Conservation (phyloP, 2,113 vertebrate genomes). For the Boulengeromyrus knoepffleri region DNA sequence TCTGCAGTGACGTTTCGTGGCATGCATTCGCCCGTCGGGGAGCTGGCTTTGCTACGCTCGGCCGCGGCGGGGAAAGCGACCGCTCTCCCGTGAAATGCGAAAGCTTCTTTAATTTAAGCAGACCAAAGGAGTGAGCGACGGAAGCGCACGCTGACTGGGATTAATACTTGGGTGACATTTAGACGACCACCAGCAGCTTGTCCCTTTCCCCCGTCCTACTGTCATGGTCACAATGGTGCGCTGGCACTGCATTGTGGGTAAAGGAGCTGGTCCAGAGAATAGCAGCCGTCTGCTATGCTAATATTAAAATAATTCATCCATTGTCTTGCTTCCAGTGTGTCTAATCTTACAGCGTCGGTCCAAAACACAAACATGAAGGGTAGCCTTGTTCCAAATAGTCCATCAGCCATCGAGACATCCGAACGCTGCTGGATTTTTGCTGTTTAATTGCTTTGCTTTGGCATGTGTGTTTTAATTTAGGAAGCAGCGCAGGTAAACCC, state of each 20-base stretch:
- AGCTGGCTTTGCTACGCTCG: not conserved
- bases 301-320: not conserved
- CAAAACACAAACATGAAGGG: not conserved
- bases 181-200: not conserved
- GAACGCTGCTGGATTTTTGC: not conserved
- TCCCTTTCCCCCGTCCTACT: not conserved
- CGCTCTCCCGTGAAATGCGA: not conserved
- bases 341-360: not conserved
- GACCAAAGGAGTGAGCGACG: not conserved
- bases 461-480: not conserved
- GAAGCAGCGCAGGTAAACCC: not conserved
- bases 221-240: not conserved
- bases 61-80: not conserved
- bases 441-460: not conserved
- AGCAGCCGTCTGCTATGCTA: not conserved
- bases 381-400: not conserved
- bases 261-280: not conserved
- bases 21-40: not conserved
- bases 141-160: not conserved
- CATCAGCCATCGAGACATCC: not conserved
- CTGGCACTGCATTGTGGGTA: not conserved
- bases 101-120: constrained; percentile 4
- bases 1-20: constrained; percentile 11
- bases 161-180: not conserved
- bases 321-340: not conserved